A percentile compares a stretch with the other conserved stretches of the same genome.
Evolutionary conservation across 2,113 vertebrate genomes (phyloP).

Genomic region (Thunnus thynnus): DNA sequence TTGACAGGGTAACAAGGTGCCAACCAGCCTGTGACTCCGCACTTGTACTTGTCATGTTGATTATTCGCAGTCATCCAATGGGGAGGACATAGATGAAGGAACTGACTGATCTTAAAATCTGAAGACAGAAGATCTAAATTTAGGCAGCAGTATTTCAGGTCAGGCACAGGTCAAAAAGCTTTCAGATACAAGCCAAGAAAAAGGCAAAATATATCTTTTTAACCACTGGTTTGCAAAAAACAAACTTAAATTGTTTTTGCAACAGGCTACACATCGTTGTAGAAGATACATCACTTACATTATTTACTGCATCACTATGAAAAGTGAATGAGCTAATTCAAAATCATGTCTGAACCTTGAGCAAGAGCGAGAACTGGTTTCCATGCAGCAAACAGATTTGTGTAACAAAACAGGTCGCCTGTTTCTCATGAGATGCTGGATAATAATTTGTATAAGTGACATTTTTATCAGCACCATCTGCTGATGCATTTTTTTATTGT

Average conservation of each 20-base stretch:
- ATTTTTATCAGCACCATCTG: conserved; percentile 52
- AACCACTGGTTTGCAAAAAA: not conserved
- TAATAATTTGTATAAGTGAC: conserved; percentile 60
- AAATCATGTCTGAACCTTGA: conserved; percentile 54
- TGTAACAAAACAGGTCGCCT: conserved; percentile 56
- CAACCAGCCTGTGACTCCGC: conserved; percentile 52
- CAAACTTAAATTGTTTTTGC: not conserved
- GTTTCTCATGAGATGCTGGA: conserved; percentile 45
- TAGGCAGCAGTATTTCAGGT: conserved; percentile 1
- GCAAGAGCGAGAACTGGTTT: conserved; percentile 61
- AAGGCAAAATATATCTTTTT: not conserved
- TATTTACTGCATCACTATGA: not conserved
- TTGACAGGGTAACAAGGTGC: conserved; percentile 53
- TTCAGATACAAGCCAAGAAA: not conserved
- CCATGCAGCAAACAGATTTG: conserved; percentile 71
- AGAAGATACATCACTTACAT: not conserved
- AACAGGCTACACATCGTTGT: not conserved
- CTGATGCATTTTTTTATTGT: conserved; percentile 11
- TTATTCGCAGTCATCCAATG: conserved; percentile 47
- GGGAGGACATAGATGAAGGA: conserved; percentile 11
- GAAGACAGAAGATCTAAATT: conserved; percentile 28
- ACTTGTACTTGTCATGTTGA: conserved; percentile 60
- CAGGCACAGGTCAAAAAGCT: not conserved
- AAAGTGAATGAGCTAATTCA: conserved; percentile 39
- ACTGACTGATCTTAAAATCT: conserved; percentile 22